phyloP scores from a whole-genome alignment of 2,113 vertebrate genomes.

The Anas platyrhynchos region DNA sequence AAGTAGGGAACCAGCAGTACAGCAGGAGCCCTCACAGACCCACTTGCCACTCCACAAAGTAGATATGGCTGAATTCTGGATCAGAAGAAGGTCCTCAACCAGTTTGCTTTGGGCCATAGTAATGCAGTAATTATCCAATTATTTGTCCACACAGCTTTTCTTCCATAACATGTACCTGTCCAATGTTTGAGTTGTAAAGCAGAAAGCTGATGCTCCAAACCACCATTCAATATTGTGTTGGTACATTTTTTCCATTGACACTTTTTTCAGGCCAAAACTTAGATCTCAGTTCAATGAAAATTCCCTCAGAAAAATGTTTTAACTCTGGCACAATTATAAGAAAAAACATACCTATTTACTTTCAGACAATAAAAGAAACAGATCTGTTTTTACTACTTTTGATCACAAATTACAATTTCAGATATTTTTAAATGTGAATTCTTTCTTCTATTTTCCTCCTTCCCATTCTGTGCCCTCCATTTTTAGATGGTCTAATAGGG shows the following conservation, averaged over 20 bases:
- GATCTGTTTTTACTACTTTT: background rate
- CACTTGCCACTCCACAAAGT: accelerated
- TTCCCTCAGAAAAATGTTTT: background rate
- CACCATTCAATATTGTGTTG: background rate
- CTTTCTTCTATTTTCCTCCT: background rate
- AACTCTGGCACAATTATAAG: background rate
- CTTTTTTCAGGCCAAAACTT: background rate
- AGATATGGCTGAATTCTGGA: background rate
- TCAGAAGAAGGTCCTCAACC: background rate
- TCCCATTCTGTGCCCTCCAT: background rate
- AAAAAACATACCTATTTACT: background rate
- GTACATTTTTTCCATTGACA: background rate
- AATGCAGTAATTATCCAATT: background rate
- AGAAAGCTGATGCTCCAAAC: background rate
- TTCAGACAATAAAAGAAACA: background rate
- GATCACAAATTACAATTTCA: background rate
- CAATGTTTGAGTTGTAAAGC: background rate
- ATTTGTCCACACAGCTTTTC: background rate
- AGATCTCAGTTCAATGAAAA: background rate
- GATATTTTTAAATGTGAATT: background rate
- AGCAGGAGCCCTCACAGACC: background rate
- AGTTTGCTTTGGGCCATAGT: background rate
- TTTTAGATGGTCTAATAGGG: background rate
- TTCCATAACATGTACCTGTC: background rate
- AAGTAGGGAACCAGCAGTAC: background rate